Evolutionary conservation across 1,140 invertebrate species (phyloP), one percentile per base, ranked within the genome.

Genomic region (Fopius arisanus): DNA sequence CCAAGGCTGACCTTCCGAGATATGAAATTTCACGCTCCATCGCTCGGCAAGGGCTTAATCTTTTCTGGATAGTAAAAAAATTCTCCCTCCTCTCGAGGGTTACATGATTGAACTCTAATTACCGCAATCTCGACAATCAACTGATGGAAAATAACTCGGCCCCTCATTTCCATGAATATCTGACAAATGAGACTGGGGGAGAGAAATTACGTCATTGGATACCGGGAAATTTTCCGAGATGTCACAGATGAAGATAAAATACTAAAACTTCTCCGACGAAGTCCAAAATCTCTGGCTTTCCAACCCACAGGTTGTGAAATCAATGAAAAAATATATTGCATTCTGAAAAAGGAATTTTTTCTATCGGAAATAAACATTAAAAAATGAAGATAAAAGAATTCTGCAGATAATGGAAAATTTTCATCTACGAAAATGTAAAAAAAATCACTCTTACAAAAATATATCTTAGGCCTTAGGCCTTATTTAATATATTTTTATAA

Each of bases 1-100:
- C 33, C 33, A 28, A 69, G 26, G 41, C 43, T 69, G 28, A 48
- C 26, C 43, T 26, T 51, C 67, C 26, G 21, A 31, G 67, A 69
- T 69, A 69, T 54, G 23, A 43, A 73, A 76, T 69, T 75, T 37
- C 59, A 73, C 62, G 63, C 70, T 66, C 62, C 28, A 12, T 66
- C 62, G 28, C 63, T 5, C 10, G 41, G 54, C 63, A 76, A 63
- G 66, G 70, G 73, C 26, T 48, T 19, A 48, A 59, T 9, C 54
- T 26, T 26, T 59, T 28, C 54, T 14, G 26, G 33, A 28, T 62
- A 4, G 4, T 54, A 12, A 74, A 74, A 76, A 74, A 70, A 70
- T 65, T 66, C 67, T 66, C 63, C 33, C 7, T 5, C 54, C 16
- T 40, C 66, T 10, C 41, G 14, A 33, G 62, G 33, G 75, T 70